Conservation (phyloP, 2,113 vertebrate species). For the Channa maculata region DNA sequence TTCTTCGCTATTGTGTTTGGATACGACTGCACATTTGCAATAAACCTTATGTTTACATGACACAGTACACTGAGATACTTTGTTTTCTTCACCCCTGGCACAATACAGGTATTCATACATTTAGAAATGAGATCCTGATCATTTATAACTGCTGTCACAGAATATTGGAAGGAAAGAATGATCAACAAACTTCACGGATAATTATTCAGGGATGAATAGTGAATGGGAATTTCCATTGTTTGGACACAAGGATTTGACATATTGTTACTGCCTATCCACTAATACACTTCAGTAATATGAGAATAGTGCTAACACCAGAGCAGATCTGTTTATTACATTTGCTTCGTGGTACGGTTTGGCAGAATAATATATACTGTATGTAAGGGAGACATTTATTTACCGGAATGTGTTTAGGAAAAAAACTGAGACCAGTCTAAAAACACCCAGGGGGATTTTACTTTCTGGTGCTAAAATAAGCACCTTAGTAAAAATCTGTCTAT, state of each 20-base stretch:
- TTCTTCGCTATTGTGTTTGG: constrained; percentile 78
- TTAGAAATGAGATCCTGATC: too few relatives aligned
- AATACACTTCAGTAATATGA: background rate
- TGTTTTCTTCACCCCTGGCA: constrained; percentile 18
- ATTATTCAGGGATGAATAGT: too few relatives aligned
- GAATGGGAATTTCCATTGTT: too few relatives aligned
- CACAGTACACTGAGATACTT: background rate
- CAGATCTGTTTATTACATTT: background rate
- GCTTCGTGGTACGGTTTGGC: background rate
- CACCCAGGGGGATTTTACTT: constrained; percentile 21
- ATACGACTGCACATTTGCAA: constrained; percentile 87
- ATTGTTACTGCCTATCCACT: background rate
- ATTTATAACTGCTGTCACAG: too few relatives aligned
- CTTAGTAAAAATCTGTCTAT: too few relatives aligned
- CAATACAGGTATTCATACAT: background rate
- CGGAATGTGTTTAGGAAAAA: background rate
- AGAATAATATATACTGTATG: background rate
- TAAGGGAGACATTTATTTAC: constrained; percentile 12
- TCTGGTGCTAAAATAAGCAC: background rate
- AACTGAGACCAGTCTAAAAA: background rate
- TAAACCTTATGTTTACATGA: constrained; percentile 88
- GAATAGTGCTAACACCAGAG: background rate
- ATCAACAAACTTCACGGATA: too few relatives aligned
- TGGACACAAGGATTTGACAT: too few relatives aligned
- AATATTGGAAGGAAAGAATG: too few relatives aligned